A percentile compares a stretch with the other conserved stretches of the same genome.
These are phyloP conservation scores for Ectemnius lituratus DNA, from an alignment of 2,888 invertebrate genomes.

Conservation along the genomic window DNA sequence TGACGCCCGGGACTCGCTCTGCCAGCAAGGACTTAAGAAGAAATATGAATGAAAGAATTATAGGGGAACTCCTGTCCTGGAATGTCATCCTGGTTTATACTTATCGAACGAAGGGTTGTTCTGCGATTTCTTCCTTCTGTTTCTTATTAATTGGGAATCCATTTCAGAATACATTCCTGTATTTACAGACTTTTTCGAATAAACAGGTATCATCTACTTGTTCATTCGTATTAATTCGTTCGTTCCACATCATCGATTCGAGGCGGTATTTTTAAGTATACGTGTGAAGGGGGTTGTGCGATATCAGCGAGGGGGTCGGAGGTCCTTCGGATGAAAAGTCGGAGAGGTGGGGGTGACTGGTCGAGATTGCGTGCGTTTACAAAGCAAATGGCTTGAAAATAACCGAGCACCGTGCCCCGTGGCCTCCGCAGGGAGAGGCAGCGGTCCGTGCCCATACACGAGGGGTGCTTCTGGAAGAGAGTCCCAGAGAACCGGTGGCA, in stretches of 20 bases:
- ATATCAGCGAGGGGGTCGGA: not conserved
- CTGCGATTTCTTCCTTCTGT: too few species aligned
- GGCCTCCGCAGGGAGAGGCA: slow-evolving; percentile 62
- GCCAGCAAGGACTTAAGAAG: slow-evolving; percentile 41
- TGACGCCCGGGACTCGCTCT: slow-evolving; percentile 18
- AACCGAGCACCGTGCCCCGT: slow-evolving; percentile 73
- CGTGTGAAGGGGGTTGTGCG: slow-evolving; percentile 45
- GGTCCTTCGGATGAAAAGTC: slow-evolving; percentile 15
- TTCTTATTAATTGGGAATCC: too few species aligned
- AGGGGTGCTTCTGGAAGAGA: slow-evolving; percentile 32
- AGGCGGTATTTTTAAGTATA: slow-evolving; percentile 58
- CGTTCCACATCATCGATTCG: slow-evolving; percentile 3
- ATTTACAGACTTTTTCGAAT: too few species aligned
- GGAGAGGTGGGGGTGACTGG: slow-evolving; percentile 52
- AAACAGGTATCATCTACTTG: slow-evolving; percentile 15
- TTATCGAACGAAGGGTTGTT: too few species aligned
- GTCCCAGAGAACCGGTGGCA: not conserved
- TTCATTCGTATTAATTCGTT: slow-evolving; percentile 11
- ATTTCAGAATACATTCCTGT: too few species aligned
- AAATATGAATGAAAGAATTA: slow-evolving; percentile 40
- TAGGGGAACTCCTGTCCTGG: too few species aligned
- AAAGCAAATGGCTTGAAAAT: slow-evolving; percentile 78
- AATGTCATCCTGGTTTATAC: too few species aligned
- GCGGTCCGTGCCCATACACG: slow-evolving; percentile 45
- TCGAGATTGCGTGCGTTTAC: slow-evolving; percentile 76